Base-by-base conservation (phyloP, 2,113 vertebrate genomes). In the Trachemys scripta region DNA sequence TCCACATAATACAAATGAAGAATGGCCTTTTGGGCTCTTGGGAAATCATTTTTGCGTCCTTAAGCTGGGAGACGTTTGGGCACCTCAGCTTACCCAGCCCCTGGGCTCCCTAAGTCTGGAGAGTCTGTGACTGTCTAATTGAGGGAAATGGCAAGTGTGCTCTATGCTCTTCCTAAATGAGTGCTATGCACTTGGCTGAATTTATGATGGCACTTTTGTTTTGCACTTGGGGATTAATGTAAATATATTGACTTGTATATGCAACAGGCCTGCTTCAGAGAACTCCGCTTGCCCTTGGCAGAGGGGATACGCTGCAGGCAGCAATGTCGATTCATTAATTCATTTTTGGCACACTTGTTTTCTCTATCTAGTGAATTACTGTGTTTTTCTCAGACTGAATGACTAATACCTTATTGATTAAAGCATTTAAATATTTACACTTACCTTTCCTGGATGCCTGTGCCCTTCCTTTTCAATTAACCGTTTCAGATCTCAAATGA, bases 141-240 rank as follows among this genome's bases (percentile, higher is more conserved):
- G n/a, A 20, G 9, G 31, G 17, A 47, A 57, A 3, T 9, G 47
- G 1, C 49, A 6, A 4, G 47, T 3, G 16, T 50, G 69, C 42
- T 4, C n/a, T 5, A 3, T 25, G 6, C n/a, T 6, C 3, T 8
- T 14, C 27, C 16, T 7, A 35, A 54, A 5, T 11, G 3, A 31
- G 2, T 1, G 0, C 12, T 5, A 3, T 0, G 1, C 38, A 24
- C 2, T 25, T 4, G 13, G 56, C 47, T 76, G 42, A 76, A 5
- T 51, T 29, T 49, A 4, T 10, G 22, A 17, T n/a, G 50, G 6
- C 1, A 19, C 72, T 25, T 57, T 17, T 3, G 2, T 25, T n/a
- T 57, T 1, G 1, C 6, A 38, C 29, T 49, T 42, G n/a, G 62
- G 85, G 81, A 49, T 1, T 56, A 65, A 38, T 8, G 12, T 2